Evolutionary conservation across 2,888 invertebrate genomes (phyloP).

Genomic region (Acanthosoma haemorrhoidale): DNA sequence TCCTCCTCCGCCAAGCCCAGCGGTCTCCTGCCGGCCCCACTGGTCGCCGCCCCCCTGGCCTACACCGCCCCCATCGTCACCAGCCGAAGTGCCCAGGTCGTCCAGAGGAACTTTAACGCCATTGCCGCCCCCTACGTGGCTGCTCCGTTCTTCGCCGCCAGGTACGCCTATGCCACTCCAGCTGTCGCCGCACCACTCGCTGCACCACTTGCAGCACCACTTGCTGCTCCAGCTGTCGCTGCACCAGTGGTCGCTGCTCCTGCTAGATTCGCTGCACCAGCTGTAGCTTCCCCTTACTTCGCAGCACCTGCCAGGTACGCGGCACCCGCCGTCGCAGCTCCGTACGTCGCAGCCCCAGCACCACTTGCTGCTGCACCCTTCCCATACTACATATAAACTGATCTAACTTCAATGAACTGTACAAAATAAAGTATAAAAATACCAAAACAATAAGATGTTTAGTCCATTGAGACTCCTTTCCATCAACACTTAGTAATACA

Average conservation of each 20-base stretch:
- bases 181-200: constrained; percentile 43
- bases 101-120: constrained; percentile 50
- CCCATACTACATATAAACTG: neutral
- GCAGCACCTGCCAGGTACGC: too few species aligned
- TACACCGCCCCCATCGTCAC: constrained; percentile 54
- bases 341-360: neutral
- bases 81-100: constrained; percentile 58
- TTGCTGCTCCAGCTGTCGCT: neutral
- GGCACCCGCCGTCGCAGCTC: neutral
- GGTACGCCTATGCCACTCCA: constrained; percentile 32
- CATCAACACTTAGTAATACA: too few species aligned
- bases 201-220: neutral
- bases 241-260: neutral
- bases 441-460: too few species aligned
- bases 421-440: too few species aligned
- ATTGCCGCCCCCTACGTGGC: constrained; percentile 45
- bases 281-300: neutral
- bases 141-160: constrained; percentile 15
- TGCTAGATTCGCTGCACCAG: neutral
- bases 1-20: constrained; percentile 4
- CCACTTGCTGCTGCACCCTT: neutral
- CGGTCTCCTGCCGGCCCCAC: constrained; percentile 26
- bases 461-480: too few species aligned
- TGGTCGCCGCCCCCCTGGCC: constrained; percentile 34
- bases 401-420: too few species aligned